Conservation (phyloP, 1,140 invertebrate genomes). For the Polypedilum pembai region DNA sequence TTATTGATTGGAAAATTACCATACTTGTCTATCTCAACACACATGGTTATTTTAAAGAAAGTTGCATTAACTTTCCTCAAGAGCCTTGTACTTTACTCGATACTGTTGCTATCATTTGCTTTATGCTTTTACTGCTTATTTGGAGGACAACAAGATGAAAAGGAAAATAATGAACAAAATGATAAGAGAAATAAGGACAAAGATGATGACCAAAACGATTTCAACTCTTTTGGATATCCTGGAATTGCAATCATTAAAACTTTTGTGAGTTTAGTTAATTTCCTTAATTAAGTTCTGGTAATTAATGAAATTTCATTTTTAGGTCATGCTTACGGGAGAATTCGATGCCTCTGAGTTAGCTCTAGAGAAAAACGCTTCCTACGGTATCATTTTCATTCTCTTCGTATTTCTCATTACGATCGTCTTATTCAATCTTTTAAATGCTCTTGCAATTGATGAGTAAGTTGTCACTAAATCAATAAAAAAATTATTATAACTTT, state of each 20-base stretch:
- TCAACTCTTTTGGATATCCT: slow-evolving; percentile 55
- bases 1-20: slow-evolving; percentile 68
- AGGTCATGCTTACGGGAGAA: slow-evolving; percentile 71
- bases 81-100: slow-evolving; percentile 68
- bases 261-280: slow-evolving; percentile 43
- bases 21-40: slow-evolving; percentile 56
- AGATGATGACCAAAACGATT: slow-evolving; percentile 45
- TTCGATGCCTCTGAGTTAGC: slow-evolving; percentile 69
- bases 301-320: no score
- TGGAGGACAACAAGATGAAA: slow-evolving; percentile 35
- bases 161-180: slow-evolving; percentile 29
- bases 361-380: slow-evolving; percentile 53
- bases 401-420: slow-evolving; percentile 75
- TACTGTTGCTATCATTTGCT: slow-evolving; percentile 71
- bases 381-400: slow-evolving; percentile 63
- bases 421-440: slow-evolving; percentile 70
- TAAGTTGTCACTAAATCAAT: no score
- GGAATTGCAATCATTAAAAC: slow-evolving; percentile 67
- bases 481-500: no score
- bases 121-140: slow-evolving; percentile 70
- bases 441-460: slow-evolving; percentile 75
- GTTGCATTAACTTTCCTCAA: slow-evolving; percentile 71
- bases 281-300: no score
- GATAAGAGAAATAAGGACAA: slow-evolving; percentile 30
- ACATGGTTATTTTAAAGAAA: slow-evolving; percentile 69